phyloP scores from a whole-genome alignment of 2,888 invertebrate species.

The Ichneumon xanthorius region DNA sequence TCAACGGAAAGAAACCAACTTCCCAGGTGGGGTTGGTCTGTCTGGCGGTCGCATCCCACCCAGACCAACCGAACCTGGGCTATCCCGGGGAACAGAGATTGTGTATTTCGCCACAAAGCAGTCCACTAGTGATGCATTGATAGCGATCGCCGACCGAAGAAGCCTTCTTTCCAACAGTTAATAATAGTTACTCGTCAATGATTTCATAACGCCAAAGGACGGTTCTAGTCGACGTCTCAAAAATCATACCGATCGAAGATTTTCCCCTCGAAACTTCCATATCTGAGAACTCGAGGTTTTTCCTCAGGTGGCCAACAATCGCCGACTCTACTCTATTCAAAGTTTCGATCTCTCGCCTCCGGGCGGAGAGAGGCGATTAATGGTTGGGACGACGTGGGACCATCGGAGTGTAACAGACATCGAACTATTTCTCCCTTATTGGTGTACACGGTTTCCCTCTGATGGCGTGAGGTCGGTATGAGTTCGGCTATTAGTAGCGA shows the following conservation, averaged over 20 bases:
- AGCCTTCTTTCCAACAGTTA: background rate
- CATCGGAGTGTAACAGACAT: constrained; percentile 1
- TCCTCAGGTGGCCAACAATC: background rate
- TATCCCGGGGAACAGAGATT: background rate
- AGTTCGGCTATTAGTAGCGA: background rate
- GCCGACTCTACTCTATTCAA: background rate
- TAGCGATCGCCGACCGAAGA: no score
- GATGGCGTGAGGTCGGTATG: background rate
- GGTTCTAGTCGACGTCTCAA: no score
- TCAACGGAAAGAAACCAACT: background rate
- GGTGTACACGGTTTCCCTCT: background rate
- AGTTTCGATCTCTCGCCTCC: background rate
- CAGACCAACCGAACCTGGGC: background rate
- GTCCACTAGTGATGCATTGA: background rate
- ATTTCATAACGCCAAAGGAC: no score
- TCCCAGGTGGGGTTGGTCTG: background rate
- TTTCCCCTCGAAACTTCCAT: no score
- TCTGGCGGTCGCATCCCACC: background rate
- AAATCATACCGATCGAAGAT: no score
- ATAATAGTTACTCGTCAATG: background rate
- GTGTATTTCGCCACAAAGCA: background rate
- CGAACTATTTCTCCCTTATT: background rate
- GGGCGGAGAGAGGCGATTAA: background rate
- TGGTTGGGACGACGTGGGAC: background rate
- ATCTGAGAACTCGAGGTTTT: no score